phyloP scores from a whole-genome alignment of 2,797 vertebrate genomes.

The Cynodonichthys magdalenae region DNA sequence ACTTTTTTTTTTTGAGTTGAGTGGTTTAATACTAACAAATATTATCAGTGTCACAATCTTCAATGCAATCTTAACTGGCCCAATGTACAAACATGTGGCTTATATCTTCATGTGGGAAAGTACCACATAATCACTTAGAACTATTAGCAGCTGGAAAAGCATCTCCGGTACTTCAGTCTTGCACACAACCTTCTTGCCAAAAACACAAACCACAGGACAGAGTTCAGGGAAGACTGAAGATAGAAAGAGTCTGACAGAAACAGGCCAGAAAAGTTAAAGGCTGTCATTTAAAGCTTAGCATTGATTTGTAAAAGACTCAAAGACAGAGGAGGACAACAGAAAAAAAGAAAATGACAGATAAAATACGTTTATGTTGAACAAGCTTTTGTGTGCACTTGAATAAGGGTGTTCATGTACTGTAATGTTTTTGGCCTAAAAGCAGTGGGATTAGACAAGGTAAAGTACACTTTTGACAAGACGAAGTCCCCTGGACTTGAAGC shows the following conservation, averaged over 20 bases:
- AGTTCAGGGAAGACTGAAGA: not conserved
- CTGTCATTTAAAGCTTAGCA: constrained; percentile 18
- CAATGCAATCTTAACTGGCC: too few relatives aligned
- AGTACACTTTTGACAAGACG: constrained; percentile 62
- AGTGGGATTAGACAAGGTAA: constrained; percentile 19
- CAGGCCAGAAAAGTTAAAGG: constrained; percentile 1
- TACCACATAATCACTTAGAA: constrained; percentile 29
- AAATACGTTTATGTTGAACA: not conserved
- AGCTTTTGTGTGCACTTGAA: not conserved
- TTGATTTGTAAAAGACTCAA: constrained; percentile 22
- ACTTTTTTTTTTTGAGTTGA: constrained; percentile 22
- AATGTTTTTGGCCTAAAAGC: constrained; percentile 28
- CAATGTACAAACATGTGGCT: constrained; percentile 26
- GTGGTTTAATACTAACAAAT: not conserved
- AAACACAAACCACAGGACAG: constrained; percentile 24
- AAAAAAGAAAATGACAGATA: not conserved
- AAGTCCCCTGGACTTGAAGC: constrained; percentile 67
- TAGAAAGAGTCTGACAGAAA: not conserved
- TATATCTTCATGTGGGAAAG: constrained; percentile 50
- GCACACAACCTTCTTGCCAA: constrained; percentile 34
- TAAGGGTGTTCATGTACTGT: not conserved
- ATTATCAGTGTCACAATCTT: too few relatives aligned
- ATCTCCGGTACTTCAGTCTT: constrained; percentile 25
- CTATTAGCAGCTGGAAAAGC: constrained; percentile 49
- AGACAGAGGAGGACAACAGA: not conserved